These are phyloP conservation scores for Acleris cristana DNA, from an alignment of 2,888 invertebrate genomes.

Conservation along the genomic window DNA sequence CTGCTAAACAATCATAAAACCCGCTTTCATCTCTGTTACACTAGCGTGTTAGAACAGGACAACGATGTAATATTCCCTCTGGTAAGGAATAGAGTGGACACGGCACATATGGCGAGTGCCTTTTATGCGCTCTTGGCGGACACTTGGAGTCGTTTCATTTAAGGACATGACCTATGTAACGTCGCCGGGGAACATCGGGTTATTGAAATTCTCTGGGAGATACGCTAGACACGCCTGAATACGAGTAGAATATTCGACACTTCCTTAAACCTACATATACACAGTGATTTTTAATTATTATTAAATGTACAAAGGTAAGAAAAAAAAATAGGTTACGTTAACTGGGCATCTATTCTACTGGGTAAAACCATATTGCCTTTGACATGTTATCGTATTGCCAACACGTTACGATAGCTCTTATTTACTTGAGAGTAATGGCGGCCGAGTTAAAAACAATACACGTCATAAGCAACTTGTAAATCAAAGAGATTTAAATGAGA, in stretches of 20 bases:
- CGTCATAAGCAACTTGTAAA: no score
- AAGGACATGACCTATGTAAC: conserved; percentile 27
- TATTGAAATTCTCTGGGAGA: conserved; percentile 17
- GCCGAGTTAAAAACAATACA: no score
- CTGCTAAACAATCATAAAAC: conserved; percentile 5
- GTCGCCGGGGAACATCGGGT: conserved; percentile 20
- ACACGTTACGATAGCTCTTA: no score
- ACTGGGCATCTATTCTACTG: no score
- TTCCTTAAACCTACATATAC: neutral
- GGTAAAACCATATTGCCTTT: no score
- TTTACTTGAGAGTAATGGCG: no score
- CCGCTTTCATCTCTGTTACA: conserved; percentile 1
- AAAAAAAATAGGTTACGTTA: no score
- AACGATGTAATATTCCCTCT: conserved; percentile 1
- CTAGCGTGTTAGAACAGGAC: conserved; percentile 9
- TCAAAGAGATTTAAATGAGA: no score
- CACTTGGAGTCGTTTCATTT: conserved; percentile 33
- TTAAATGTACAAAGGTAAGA: no score
- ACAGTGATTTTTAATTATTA: no score
- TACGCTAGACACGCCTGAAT: neutral
- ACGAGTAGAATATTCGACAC: neutral
- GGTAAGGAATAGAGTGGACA: conserved; percentile 15
- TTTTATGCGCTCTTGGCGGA: conserved; percentile 34
- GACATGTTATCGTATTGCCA: no score
- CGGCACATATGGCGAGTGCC: conserved; percentile 33